These are phyloP conservation scores for Calyptommatus sinebrachiatus DNA, from an alignment of 2,113 vertebrate species.

Conservation along the genomic window DNA sequence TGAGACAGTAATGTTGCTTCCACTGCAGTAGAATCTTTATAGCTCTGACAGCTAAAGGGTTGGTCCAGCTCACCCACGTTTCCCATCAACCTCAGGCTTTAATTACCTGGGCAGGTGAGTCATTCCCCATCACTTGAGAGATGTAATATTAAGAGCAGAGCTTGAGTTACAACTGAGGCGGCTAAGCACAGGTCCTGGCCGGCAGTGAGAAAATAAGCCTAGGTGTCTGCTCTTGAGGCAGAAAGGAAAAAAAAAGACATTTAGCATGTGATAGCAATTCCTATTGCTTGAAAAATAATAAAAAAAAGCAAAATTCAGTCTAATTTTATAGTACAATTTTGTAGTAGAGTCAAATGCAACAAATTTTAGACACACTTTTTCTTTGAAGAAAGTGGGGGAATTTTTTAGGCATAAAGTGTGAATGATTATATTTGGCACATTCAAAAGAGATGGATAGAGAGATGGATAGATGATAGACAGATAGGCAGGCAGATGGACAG, in stretches of 20 bases:
- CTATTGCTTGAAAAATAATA: too few relatives aligned
- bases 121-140: constrained; percentile 42
- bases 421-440: too few relatives aligned
- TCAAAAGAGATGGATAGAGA: too few relatives aligned
- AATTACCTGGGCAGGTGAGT: constrained; percentile 51
- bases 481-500: too few relatives aligned
- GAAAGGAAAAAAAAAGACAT: neutral
- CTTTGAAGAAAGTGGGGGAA: too few relatives aligned
- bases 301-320: too few relatives aligned
- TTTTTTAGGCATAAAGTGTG: too few relatives aligned
- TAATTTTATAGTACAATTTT: too few relatives aligned
- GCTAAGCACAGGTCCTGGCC: neutral
- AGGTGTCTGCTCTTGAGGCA: neutral
- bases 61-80: neutral
- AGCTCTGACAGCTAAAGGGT: neutral
- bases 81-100: constrained; percentile 45
- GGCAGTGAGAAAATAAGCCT: neutral
- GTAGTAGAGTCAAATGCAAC: too few relatives aligned
- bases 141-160: constrained; percentile 59
- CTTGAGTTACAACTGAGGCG: constrained; percentile 50
- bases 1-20: neutral
- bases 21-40: neutral
- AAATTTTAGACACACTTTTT: too few relatives aligned
- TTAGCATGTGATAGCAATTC: neutral
- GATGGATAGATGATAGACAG: too few relatives aligned